Evolutionary conservation across 2,113 vertebrate genomes (phyloP).

Genomic region (Salminus brasiliensis): DNA sequence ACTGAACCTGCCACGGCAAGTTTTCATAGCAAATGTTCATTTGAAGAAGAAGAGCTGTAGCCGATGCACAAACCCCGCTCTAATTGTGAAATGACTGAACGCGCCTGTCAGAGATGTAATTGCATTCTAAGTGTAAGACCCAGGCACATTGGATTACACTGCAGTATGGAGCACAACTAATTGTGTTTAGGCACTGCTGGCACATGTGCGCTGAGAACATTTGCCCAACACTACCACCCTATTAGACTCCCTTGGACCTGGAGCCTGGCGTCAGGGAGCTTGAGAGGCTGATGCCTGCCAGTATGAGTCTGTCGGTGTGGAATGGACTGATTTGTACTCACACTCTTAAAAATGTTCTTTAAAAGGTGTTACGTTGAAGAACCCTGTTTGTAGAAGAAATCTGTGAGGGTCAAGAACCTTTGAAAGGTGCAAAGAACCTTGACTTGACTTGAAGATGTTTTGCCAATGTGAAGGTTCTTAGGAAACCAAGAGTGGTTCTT

Average conservation of each 20-base stretch:
- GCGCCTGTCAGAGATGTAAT: slow-evolving; percentile 69
- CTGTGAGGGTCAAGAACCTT: no score
- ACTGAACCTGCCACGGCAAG: slow-evolving; percentile 17
- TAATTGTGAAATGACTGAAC: slow-evolving; percentile 62
- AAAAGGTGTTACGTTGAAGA: no score
- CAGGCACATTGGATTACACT: slow-evolving; percentile 69
- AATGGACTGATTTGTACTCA: not conserved
- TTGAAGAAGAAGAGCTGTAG: slow-evolving; percentile 29
- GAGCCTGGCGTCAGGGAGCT: slow-evolving; percentile 7
- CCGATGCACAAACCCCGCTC: slow-evolving; percentile 39
- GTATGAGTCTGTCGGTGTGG: not conserved
- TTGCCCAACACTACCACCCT: slow-evolving; percentile 70
- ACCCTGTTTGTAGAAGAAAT: no score
- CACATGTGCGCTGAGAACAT: slow-evolving; percentile 70
- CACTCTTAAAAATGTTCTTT: no score
- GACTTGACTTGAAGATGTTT: no score
- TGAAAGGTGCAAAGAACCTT: no score
- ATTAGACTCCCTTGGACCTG: slow-evolving; percentile 62
- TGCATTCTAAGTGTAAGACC: slow-evolving; percentile 70
- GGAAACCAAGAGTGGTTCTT: no score
- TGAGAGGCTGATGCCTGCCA: not conserved
- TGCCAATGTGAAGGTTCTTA: no score
- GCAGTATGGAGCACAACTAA: slow-evolving; percentile 67
- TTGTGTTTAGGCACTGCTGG: slow-evolving; percentile 72
- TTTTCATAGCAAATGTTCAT: slow-evolving; percentile 39